A percentile compares a stretch with the other conserved stretches of the same genome.
Conservation (phyloP, 2,888 invertebrate species). For the Hololepta plana region DNA sequence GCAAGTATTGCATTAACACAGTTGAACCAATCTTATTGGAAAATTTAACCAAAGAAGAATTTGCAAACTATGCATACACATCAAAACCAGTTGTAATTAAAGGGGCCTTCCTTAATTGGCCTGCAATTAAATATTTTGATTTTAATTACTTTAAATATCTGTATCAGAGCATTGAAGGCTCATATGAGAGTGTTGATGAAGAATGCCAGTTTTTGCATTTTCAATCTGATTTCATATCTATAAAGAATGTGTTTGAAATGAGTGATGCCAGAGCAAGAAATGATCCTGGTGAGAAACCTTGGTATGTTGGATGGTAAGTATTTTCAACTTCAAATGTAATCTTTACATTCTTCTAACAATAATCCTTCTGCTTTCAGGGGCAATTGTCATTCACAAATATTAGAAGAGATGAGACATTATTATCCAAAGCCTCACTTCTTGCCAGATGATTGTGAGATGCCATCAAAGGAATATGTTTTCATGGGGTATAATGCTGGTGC, state of each 20-base stretch:
- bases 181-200: slow-evolving; percentile 55
- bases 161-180: slow-evolving; percentile 47
- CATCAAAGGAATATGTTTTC: slow-evolving; percentile 78
- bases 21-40: slow-evolving; percentile 45
- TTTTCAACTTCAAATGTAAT: slow-evolving; percentile 3
- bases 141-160: slow-evolving; percentile 49
- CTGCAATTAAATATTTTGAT: slow-evolving; percentile 47
- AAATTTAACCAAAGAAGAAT: slow-evolving; percentile 50
- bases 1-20: slow-evolving; percentile 56
- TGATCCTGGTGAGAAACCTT: slow-evolving; percentile 44
- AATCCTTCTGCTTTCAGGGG: slow-evolving; percentile 35
- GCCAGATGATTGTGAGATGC: slow-evolving; percentile 75
- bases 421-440: slow-evolving; percentile 73
- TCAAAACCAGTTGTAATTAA: slow-evolving; percentile 66
- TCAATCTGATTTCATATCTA: slow-evolving; percentile 57
- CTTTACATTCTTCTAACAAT: slow-evolving; percentile 5
- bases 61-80: slow-evolving; percentile 56
- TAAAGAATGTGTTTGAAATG: slow-evolving; percentile 66
- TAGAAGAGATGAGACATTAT: slow-evolving; percentile 51
- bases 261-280: slow-evolving; percentile 42
- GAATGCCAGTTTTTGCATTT: slow-evolving; percentile 80
- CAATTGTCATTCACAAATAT: slow-evolving; percentile 70
- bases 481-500: slow-evolving; percentile 84
- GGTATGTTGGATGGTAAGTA: slow-evolving; percentile 82
- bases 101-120: slow-evolving; percentile 58